Evolutionary conservation across 2,888 invertebrate species (phyloP).

Genomic region (Trichopria drosophilae): DNA sequence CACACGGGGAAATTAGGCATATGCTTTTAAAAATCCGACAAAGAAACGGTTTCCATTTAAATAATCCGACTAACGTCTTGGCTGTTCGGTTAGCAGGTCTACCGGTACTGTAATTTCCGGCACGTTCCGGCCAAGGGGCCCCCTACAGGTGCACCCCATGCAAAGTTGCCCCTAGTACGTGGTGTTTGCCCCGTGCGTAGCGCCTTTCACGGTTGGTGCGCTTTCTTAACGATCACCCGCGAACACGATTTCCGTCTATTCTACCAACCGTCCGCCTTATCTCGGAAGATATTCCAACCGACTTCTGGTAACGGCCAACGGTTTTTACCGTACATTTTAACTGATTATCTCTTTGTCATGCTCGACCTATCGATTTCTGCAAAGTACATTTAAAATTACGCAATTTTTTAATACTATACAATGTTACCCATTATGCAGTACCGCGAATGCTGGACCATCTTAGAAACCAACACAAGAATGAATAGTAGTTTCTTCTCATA

Average conservation of each 20-base stretch:
- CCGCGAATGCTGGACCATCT: no score
- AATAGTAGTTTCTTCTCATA: no score
- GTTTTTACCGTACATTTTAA: conserved; percentile 2
- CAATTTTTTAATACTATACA: neutral
- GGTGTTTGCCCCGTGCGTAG: conserved; percentile 27
- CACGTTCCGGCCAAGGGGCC: conserved; percentile 32
- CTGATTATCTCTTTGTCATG: conserved; percentile 4
- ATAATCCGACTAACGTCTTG: conserved; percentile 46
- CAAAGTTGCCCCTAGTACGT: conserved; percentile 9
- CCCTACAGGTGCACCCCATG: conserved; percentile 44
- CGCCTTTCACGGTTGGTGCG: conserved; percentile 38
- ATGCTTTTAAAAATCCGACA: conserved; percentile 8
- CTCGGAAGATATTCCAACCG: conserved; percentile 25
- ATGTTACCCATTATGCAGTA: neutral
- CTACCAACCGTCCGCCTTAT: conserved; percentile 28
- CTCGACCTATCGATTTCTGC: no score
- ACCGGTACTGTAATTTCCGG: conserved; percentile 20
- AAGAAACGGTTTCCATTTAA: no score
- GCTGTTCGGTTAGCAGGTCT: no score
- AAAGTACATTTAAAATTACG: no score
- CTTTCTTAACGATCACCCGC: conserved; percentile 42
- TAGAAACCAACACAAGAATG: no score
- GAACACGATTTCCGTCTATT: conserved; percentile 28
- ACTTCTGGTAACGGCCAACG: conserved; percentile 4
- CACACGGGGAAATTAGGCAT: no score